Evolutionary conservation across 2,113 vertebrate genomes (phyloP).

Genomic region (Gambusia holbrooki): DNA sequence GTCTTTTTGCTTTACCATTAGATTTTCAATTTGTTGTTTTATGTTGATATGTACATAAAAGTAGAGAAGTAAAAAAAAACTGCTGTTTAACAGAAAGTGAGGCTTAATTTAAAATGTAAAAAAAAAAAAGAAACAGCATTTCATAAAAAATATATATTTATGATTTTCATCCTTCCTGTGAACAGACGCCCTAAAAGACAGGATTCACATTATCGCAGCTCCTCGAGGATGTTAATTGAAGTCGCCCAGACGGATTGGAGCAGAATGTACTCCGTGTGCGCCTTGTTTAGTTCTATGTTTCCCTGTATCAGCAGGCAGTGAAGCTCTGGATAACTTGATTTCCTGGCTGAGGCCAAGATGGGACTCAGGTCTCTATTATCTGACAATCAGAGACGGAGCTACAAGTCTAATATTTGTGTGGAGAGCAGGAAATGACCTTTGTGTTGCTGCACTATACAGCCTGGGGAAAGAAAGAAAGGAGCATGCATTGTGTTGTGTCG

Average conservation of each 20-base stretch:
- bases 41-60: too few species aligned
- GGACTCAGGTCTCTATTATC: constrained; percentile 56
- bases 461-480: constrained; percentile 55
- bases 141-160: not conserved
- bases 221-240: constrained; percentile 21
- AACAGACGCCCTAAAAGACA: constrained; percentile 5
- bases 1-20: too few species aligned
- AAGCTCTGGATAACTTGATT: constrained; percentile 52
- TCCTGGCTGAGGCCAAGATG: constrained; percentile 58
- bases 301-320: constrained; percentile 45
- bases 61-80: too few species aligned
- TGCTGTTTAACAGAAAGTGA: too few species aligned
- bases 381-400: constrained; percentile 61
- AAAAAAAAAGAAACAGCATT: not conserved
- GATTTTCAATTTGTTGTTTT: too few species aligned
- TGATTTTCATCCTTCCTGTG: constrained; percentile 14
- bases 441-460: constrained; percentile 54
- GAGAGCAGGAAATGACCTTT: constrained; percentile 68
- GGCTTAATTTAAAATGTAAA: too few species aligned
- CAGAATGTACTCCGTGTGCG: not conserved
- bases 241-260: too few species aligned
- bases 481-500: constrained; percentile 38
- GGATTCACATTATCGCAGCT: constrained; percentile 27
- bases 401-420: constrained; percentile 57
- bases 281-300: constrained; percentile 45